Base-by-base conservation (phyloP, 2,797 vertebrate species). In the Fistularia commersonii region DNA sequence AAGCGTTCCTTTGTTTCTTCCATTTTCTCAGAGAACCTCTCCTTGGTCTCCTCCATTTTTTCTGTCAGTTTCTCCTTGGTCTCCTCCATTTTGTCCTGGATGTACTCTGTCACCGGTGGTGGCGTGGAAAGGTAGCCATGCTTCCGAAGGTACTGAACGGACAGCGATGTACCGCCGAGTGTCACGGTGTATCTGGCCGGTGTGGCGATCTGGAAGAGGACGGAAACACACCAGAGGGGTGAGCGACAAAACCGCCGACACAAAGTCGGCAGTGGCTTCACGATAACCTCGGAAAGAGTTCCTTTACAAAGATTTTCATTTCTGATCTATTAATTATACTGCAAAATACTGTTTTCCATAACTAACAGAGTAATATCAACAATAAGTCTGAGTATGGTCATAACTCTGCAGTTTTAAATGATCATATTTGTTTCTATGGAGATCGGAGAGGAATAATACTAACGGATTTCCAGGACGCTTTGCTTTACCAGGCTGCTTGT, bases 1-100 rank as follows among this genome's bases (percentile, higher is more conserved):
- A 96, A 74, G 41, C 86, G 92, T 42, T 82, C 95, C 46, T 95
- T 97, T 1, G 95, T 92, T 70, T 89, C 91, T 57, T 87, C 94
- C 91, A 98, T 96, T 72, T 92, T 94, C 73, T 90, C 96, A 0
- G 93, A 90, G 40, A 98, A 66, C 33, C 89, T 88, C 57, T 92
- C 96, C 59, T 94, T 97, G 0, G 95, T 98, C 68, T 93, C 95
- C 68, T 95, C 94, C 94, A 98, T 95, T 72, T 94, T 94, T 67
- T 89, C 95, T 0, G 91, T 83, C 35, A 96, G 62, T 55, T 85
- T 91, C 72, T 93, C 95, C 64, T 93, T 95, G 0, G 95, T 98
- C 73, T 94, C 96, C 69, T 94, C 95, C 95, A 99, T 98, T 67
- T 90, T 93, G 78, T 95, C 96, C 72, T 99, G 97, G 2, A 99